Evolutionary conservation across 2,113 vertebrate species (phyloP).

Genomic region (Semnornis frantzii): DNA sequence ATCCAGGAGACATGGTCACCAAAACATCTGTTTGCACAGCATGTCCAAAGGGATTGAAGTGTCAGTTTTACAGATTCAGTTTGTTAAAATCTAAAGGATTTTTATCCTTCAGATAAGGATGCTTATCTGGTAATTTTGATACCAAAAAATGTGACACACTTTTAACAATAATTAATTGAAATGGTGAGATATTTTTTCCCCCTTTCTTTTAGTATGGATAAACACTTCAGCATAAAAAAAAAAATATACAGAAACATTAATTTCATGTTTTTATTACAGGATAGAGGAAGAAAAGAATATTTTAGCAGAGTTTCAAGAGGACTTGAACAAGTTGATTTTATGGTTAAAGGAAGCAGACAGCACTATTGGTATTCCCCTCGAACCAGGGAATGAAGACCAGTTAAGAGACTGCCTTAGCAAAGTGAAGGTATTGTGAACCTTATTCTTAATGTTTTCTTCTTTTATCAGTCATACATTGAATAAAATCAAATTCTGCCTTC

Average conservation of each 20-base stretch:
- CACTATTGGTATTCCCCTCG: conserved; percentile 72
- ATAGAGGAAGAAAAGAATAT: conserved; percentile 83
- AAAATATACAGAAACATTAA: neutral
- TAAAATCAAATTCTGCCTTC: neutral
- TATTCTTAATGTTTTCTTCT: neutral
- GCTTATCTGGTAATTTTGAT: neutral
- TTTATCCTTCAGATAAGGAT: neutral
- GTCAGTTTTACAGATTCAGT: neutral
- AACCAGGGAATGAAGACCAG: conserved; percentile 85
- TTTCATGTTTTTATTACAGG: conserved; percentile 66
- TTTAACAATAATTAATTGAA: neutral
- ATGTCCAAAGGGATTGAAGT: neutral
- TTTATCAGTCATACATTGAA: neutral
- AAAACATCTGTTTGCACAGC: neutral
- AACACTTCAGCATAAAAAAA: neutral
- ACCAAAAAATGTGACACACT: neutral
- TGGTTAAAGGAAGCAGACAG: conserved; percentile 88
- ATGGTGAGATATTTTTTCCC: neutral
- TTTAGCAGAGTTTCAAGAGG: conserved; percentile 83
- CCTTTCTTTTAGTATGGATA: neutral
- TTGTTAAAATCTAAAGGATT: neutral
- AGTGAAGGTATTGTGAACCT: conserved; percentile 85
- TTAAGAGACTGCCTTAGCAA: conserved; percentile 85
- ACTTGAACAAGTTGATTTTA: conserved; percentile 84
- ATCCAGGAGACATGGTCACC: neutral